These are phyloP conservation scores for Apus apus DNA, from an alignment of 2,113 vertebrate genomes.

Conservation along the genomic window DNA sequence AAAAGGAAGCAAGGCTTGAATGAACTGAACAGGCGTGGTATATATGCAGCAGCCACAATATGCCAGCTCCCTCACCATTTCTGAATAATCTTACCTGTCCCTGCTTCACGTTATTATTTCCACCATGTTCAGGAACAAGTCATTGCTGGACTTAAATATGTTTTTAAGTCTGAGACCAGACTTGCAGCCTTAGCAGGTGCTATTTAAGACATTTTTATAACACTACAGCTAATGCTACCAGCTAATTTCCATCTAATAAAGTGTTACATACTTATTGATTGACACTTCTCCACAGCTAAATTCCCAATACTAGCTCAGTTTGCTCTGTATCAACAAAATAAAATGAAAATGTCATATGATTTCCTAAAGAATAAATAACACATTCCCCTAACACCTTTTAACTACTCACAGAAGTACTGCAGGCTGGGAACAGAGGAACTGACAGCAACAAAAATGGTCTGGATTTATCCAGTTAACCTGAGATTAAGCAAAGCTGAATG, in stretches of 20 bases:
- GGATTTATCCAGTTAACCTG: background rate
- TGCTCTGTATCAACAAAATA: slow-evolving; percentile 22
- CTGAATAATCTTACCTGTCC: background rate
- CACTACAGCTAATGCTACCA: background rate
- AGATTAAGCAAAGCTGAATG: background rate
- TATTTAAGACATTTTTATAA: slow-evolving; percentile 31
- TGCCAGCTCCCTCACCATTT: background rate
- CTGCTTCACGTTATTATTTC: background rate
- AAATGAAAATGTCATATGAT: slow-evolving; percentile 37
- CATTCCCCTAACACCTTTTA: background rate
- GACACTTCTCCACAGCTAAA: background rate
- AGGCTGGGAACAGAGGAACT: background rate
- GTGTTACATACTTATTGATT: slow-evolving; percentile 34
- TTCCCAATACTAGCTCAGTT: slow-evolving; percentile 30
- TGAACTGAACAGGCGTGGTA: background rate
- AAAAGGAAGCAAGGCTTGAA: background rate
- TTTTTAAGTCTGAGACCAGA: background rate
- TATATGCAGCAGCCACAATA: background rate
- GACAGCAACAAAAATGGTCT: background rate
- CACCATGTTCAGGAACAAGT: background rate
- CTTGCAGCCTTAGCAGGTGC: background rate
- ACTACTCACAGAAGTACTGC: background rate
- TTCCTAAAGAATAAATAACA: slow-evolving; percentile 37
- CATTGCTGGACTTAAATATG: background rate
- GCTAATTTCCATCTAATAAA: slow-evolving; percentile 37